phyloP scores from a whole-genome alignment of 2,888 invertebrate genomes.

The Geotrupes spiniger region DNA sequence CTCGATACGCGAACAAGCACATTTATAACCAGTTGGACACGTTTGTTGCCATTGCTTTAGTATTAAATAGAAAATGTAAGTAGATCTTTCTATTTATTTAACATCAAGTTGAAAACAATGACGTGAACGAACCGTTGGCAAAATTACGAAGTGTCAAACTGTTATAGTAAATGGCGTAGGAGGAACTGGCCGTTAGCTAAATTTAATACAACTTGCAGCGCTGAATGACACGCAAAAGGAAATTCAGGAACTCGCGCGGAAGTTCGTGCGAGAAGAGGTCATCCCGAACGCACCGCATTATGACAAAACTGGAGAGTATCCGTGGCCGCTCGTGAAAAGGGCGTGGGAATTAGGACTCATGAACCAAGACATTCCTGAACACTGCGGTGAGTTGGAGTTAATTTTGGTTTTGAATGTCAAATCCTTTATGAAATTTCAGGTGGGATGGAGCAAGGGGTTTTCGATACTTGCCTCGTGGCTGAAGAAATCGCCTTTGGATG shows the following conservation, averaged over 20 bases:
- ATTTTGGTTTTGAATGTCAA: neutral
- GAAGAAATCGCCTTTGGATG: constrained; percentile 91
- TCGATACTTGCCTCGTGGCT: constrained; percentile 75
- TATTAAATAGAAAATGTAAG: too few relatives aligned
- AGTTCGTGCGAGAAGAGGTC: constrained; percentile 87
- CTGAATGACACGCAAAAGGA: constrained; percentile 70
- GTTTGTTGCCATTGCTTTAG: too few relatives aligned
- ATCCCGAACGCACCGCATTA: constrained; percentile 82
- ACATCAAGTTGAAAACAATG: too few relatives aligned
- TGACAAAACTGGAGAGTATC: constrained; percentile 87
- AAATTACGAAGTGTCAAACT: too few relatives aligned
- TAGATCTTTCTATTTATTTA: too few relatives aligned
- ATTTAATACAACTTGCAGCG: too few relatives aligned
- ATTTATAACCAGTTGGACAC: too few relatives aligned
- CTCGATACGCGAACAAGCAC: too few relatives aligned
- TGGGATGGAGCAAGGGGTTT: constrained; percentile 68
- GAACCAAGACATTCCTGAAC: constrained; percentile 78
- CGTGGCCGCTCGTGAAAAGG: constrained; percentile 92
- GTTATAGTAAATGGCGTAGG: too few relatives aligned
- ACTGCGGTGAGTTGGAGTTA: constrained; percentile 56
- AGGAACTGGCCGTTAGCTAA: too few relatives aligned
- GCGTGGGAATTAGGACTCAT: constrained; percentile 83
- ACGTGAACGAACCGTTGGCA: too few relatives aligned
- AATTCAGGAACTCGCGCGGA: constrained; percentile 73
- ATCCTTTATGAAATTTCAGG: constrained; percentile 50